Evolutionary conservation across 2,888 invertebrate genomes (phyloP).

Genomic region (Luperina testacea): DNA sequence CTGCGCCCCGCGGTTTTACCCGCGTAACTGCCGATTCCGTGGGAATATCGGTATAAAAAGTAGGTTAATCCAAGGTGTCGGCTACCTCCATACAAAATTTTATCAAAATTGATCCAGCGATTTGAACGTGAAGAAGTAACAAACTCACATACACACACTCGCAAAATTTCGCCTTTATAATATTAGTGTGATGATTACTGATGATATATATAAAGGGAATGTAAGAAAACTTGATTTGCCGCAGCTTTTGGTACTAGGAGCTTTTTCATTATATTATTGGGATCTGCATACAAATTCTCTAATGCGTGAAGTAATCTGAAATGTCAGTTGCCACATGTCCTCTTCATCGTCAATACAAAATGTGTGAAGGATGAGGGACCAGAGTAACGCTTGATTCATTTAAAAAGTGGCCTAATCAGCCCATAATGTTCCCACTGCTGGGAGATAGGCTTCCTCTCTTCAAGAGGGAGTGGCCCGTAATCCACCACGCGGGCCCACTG

Average conservation of each 20-base stretch:
- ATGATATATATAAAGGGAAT: background rate
- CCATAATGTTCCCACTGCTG: background rate
- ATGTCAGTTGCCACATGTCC: background rate
- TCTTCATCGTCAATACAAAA: background rate
- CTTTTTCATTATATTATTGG: background rate
- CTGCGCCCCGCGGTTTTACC: too few relatives aligned
- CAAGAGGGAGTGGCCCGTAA: too few relatives aligned
- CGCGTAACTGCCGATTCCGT: too few relatives aligned
- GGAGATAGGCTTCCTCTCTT: background rate
- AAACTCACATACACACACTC: too few relatives aligned
- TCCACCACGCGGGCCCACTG: too few relatives aligned
- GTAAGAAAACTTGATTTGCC: constrained; percentile 10
- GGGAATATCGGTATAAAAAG: too few relatives aligned
- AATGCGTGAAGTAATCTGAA: background rate
- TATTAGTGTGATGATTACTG: too few relatives aligned
- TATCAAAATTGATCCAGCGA: too few relatives aligned
- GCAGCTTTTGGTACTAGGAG: background rate
- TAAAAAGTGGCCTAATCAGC: background rate
- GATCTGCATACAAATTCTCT: background rate
- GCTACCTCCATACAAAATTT: too few relatives aligned
- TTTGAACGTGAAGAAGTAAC: too few relatives aligned
- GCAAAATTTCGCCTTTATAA: too few relatives aligned
- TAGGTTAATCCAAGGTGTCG: too few relatives aligned
- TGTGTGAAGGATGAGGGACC: background rate
- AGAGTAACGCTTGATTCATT: background rate